phyloP scores from a whole-genome alignment of 2,888 invertebrate genomes.

The Agonum fuliginosum region DNA sequence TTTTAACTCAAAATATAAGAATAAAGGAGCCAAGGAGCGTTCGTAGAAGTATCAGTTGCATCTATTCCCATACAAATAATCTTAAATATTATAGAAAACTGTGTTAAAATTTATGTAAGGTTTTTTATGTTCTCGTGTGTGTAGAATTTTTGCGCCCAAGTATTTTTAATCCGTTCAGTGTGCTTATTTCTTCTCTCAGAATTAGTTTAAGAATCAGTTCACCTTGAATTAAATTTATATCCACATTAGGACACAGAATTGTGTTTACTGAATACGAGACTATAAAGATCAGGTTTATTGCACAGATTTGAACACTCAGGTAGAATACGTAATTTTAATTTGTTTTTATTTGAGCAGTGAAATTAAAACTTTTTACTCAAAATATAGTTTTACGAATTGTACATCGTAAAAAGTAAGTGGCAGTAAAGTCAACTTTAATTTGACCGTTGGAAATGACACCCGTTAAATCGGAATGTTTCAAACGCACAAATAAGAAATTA shows the following conservation, averaged over 20 bases:
- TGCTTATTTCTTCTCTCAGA: background rate
- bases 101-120: no score
- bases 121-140: slow-evolving; percentile 24
- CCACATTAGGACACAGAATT: slow-evolving; percentile 36
- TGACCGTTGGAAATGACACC: background rate
- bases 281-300: slow-evolving; percentile 42
- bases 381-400: slow-evolving; percentile 18
- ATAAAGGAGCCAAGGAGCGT: no score
- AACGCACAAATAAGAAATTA: background rate
- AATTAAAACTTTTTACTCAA: slow-evolving; percentile 30
- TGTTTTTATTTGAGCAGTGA: slow-evolving; percentile 17
- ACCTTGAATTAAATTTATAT: slow-evolving; percentile 42
- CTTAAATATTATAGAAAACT: no score
- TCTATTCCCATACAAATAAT: no score
- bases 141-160: no score
- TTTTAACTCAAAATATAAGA: no score
- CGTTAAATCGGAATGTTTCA: background rate
- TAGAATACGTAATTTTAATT: slow-evolving; percentile 33
- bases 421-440: slow-evolving; percentile 35
- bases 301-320: slow-evolving; percentile 40
- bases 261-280: slow-evolving; percentile 27
- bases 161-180: slow-evolving; percentile 23
- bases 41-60: no score
- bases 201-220: slow-evolving; percentile 39
- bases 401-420: slow-evolving; percentile 15